These are phyloP conservation scores for Dolichallabes microphthalmus DNA, from an alignment of 2,113 vertebrate genomes.

Conservation along the genomic window DNA sequence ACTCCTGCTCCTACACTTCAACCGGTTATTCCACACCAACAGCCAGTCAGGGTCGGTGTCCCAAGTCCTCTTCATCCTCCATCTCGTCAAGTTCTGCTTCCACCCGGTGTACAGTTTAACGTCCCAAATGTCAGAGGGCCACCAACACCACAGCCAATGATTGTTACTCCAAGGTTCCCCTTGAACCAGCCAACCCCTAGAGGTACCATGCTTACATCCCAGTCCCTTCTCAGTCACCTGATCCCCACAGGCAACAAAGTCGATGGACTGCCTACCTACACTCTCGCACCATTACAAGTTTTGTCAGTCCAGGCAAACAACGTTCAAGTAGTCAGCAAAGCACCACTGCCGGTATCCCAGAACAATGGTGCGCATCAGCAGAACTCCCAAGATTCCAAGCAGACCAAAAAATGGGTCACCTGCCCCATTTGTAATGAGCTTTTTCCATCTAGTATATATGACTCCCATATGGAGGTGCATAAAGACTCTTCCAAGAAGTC, in stretches of 20 bases:
- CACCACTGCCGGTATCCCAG: conserved; percentile 71
- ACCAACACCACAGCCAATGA: conserved; percentile 65
- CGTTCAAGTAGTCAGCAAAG: conserved; percentile 62
- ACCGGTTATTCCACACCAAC: conserved; percentile 59
- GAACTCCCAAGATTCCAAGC: conserved; percentile 61
- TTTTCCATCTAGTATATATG: conserved; percentile 90
- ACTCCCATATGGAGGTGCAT: conserved; percentile 90
- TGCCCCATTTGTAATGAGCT: conserved; percentile 93
- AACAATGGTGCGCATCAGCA: conserved; percentile 67
- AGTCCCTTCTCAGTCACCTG: conserved; percentile 85
- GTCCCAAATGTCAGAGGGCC: conserved; percentile 64
- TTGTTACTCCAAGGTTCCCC: conserved; percentile 73
- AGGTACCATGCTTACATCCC: conserved; percentile 79
- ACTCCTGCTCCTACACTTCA: conserved; percentile 51
- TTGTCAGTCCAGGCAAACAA: conserved; percentile 71
- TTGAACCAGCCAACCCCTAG: conserved; percentile 67
- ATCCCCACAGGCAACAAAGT: conserved; percentile 91
- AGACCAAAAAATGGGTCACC: conserved; percentile 94
- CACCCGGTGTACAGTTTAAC: conserved; percentile 69
- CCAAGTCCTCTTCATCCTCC: conserved; percentile 58
- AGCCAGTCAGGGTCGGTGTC: conserved; percentile 51
- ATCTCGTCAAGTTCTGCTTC: conserved; percentile 72
- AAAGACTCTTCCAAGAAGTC: conserved; percentile 64
- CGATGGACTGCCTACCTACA: conserved; percentile 93
- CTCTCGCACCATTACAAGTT: conserved; percentile 84